Percentiles rank a stretch among this genome's conserved stretches.
Conservation (phyloP, 64 coral and sea anemone species). For the Stichodactyla helianthus region DNA sequence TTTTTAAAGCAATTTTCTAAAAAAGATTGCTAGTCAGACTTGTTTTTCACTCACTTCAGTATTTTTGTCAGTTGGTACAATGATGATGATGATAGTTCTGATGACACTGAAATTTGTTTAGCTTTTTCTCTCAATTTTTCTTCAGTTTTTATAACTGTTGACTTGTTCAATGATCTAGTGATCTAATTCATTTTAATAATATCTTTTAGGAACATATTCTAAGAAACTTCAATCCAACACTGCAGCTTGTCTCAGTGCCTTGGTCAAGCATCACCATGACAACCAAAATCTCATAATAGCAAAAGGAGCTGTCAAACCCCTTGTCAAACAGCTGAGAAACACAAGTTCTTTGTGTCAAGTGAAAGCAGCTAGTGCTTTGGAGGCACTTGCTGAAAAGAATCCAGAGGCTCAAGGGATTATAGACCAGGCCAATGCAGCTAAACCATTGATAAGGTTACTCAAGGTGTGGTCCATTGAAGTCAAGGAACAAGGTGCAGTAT, state of each 20-base stretch:
- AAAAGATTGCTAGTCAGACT: no score
- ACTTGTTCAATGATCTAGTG: no score
- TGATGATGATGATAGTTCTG: neutral
- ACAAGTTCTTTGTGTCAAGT: constrained; percentile 89
- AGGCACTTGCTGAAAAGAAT: constrained; percentile 79
- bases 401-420: constrained; percentile 75
- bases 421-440: constrained; percentile 74
- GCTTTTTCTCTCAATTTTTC: no score
- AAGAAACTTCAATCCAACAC: constrained; percentile 90
- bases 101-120: neutral
- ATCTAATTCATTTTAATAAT: no score
- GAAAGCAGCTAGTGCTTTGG: constrained; percentile 94
- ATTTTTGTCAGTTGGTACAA: neutral
- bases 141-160: no score
- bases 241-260: constrained; percentile 72
- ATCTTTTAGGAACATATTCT: constrained; percentile 71
- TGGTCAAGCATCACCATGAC: constrained; percentile 65
- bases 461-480: constrained; percentile 97
- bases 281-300: constrained; percentile 86
- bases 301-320: constrained; percentile 72
- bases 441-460: constrained; percentile 77
- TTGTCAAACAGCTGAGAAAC: constrained; percentile 60
- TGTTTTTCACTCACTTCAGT: neutral
- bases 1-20: no score
- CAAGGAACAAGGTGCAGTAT: constrained; percentile 80